Evolutionary conservation across 2,113 vertebrate genomes (phyloP), one percentile per base, ranked within the genome.

Genomic region (Rhabdornis inornatus): DNA sequence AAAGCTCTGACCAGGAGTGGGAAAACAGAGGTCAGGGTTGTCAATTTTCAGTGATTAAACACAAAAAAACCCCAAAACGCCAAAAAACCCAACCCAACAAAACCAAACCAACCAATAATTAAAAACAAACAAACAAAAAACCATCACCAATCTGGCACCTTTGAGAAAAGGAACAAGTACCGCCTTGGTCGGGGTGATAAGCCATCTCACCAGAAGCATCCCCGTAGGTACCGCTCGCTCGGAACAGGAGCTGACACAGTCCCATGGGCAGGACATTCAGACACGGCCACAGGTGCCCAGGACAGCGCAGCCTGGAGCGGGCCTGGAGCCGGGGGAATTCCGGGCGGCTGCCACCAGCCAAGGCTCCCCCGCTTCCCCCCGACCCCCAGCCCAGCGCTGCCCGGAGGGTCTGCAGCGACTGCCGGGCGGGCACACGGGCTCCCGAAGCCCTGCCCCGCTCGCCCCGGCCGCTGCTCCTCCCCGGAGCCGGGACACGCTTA

Each of bases 181-280:
- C 10, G 2, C n/a, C 27, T 6, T 1, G 16, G 20, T 13, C 10
- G 12, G 23, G 13, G 22, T 2, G 63, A 15, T 19, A 0, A 37
- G 31, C 56, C 53, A 2, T 10, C 17, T 28, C 19, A 13, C 3
- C 8, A 37, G 23, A 15, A 45, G 14, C 50, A 31, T 4, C 28
- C 40, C 63, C 10, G 10, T 1, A 3, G 40, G 83, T 11, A 6
- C 40, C 0, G 5, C 53, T 30, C 6, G 0, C 40, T 31, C 9
- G 3, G 20, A 45, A 3, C 30, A 28, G 4, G 31, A 65, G 3
- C 19, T 25, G 1, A 3, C 25, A 2, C 30, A 3, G 25, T 2
- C 13, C n/a, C 9, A 5, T 0, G 6, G 52, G 15, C 35, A 19
- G 44, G 2, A 6, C 5, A 5, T 20, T 0, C 3, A 13, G 5